Evolutionary conservation across 2,888 invertebrate genomes (phyloP).

Genomic region (Drosophila affinis): DNA sequence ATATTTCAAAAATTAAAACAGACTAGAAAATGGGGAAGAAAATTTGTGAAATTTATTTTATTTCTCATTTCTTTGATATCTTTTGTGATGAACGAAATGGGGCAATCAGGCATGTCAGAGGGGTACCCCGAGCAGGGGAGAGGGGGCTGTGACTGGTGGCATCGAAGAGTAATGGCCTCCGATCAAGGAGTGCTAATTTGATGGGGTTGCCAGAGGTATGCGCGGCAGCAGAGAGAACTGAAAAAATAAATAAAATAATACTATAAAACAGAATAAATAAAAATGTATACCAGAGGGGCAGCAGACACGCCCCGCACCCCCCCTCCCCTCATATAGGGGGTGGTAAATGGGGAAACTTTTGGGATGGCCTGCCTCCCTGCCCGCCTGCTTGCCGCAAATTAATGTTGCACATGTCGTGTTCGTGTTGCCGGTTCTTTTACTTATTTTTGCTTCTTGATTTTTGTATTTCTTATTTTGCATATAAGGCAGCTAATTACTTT

Average conservation of each 20-base stretch:
- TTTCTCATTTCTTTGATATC: constrained; percentile 39
- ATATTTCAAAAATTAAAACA: background rate
- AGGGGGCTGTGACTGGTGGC: background rate
- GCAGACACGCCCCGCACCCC: background rate
- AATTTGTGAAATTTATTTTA: constrained; percentile 28
- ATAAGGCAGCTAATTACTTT: constrained; percentile 77
- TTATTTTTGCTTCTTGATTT: constrained; percentile 26
- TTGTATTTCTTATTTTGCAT: constrained; percentile 49
- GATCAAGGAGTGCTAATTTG: constrained; percentile 46
- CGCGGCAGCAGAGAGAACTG: constrained; percentile 6
- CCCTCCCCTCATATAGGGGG: background rate
- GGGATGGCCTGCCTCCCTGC: constrained; percentile 53
- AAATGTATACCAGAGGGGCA: constrained; percentile 9
- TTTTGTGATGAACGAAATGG: constrained; percentile 42
- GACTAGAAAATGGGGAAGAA: background rate
- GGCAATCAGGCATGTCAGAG: constrained; percentile 31
- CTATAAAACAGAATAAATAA: constrained; percentile 17
- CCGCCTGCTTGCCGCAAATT: constrained; percentile 58
- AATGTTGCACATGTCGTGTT: constrained; percentile 72
- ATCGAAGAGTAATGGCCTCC: constrained; percentile 40
- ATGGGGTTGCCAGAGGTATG: constrained; percentile 28
- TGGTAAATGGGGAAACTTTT: constrained; percentile 59
- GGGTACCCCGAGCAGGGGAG: background rate
- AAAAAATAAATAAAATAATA: constrained; percentile 6
- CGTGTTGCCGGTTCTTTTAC: constrained; percentile 33